phyloP scores from a whole-genome alignment of 2,888 invertebrate genomes.

The Sphaerophoria taeniata region DNA sequence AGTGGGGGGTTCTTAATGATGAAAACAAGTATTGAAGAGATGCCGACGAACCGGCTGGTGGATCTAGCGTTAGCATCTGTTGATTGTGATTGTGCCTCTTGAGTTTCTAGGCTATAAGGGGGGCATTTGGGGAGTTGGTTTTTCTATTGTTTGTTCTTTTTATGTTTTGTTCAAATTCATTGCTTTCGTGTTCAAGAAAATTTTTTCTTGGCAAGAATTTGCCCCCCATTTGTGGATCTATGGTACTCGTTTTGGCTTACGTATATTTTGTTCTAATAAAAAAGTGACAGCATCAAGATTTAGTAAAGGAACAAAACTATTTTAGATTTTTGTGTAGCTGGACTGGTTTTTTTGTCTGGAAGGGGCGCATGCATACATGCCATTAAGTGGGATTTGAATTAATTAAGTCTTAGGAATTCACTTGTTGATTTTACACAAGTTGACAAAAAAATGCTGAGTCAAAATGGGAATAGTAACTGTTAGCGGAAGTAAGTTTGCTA shows the following conservation, averaged over 20 bases:
- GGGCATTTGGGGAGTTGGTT: background rate
- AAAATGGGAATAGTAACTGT: no score
- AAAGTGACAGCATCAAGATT: background rate
- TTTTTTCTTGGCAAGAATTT: background rate
- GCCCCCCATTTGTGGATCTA: constrained; percentile 9
- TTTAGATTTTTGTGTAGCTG: background rate
- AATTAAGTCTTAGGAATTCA: background rate
- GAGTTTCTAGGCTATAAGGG: background rate
- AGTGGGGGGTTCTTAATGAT: background rate
- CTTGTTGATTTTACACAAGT: background rate
- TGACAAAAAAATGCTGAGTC: no score
- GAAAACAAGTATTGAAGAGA: constrained; percentile 17
- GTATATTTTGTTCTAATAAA: background rate
- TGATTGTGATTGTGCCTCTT: constrained; percentile 10
- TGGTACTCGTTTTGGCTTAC: background rate
- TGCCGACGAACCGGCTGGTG: constrained; percentile 21
- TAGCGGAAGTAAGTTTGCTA: no score
- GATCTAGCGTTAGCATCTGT: constrained; percentile 29
- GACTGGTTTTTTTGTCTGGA: background rate
- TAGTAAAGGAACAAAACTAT: background rate
- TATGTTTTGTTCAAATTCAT: background rate
- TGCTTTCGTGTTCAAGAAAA: background rate
- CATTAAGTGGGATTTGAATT: constrained; percentile 10
- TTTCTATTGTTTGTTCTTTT: constrained; percentile 11
- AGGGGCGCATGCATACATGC: background rate